phyloP scores from a whole-genome alignment of 2,888 invertebrate genomes.

The Lagria hirta region DNA sequence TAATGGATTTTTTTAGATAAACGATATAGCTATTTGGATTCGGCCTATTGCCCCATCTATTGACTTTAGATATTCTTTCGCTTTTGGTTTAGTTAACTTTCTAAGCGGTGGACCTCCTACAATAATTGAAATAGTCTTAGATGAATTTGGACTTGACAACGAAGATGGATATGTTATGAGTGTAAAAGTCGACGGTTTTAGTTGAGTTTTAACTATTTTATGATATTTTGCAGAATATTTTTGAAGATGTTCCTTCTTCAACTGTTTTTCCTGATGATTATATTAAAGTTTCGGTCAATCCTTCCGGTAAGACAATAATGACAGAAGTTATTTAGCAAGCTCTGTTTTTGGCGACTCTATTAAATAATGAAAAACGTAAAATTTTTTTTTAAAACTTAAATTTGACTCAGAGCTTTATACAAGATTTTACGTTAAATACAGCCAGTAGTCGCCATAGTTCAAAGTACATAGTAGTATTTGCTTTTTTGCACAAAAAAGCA shows the following conservation, averaged over 20 bases:
- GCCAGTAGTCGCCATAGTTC: too few species aligned
- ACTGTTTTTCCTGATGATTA: neutral
- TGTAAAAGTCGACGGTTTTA: neutral
- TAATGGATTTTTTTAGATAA: conserved; percentile 9
- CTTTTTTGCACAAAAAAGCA: too few species aligned
- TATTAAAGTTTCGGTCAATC: conserved; percentile 5
- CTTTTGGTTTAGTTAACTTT: conserved; percentile 57
- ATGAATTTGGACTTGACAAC: conserved; percentile 43
- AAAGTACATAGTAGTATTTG: too few species aligned
- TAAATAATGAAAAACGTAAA: too few species aligned
- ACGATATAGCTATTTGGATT: conserved; percentile 56
- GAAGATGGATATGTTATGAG: conserved; percentile 40
- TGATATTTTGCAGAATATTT: conserved; percentile 37
- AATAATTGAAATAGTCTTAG: conserved; percentile 36
- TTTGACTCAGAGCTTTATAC: too few species aligned
- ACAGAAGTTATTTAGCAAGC: too few species aligned
- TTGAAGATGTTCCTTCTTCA: conserved; percentile 1
- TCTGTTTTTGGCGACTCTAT: too few species aligned
- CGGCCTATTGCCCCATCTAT: conserved; percentile 48
- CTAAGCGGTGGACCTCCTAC: conserved; percentile 45
- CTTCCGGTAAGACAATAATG: conserved; percentile 7
- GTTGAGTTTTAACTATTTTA: neutral
- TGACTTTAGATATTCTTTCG: conserved; percentile 50
- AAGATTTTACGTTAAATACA: too few species aligned
- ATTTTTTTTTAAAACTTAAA: too few species aligned